Base-by-base conservation (phyloP, 2,113 vertebrate species). In the Numenius arquata region DNA sequence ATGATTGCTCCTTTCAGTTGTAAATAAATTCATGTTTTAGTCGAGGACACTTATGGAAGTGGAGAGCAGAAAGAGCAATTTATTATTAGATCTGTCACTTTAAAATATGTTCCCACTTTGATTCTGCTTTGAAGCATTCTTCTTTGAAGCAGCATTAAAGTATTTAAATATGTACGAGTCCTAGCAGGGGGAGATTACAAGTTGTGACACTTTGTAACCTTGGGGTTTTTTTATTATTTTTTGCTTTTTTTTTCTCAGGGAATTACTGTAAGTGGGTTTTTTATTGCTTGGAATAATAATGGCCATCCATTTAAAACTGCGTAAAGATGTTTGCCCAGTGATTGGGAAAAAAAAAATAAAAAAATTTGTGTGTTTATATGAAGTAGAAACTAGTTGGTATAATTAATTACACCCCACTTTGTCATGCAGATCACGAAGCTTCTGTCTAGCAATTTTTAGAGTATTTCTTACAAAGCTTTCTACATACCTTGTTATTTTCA, bases 101-200 rank as follows among this genome's bases (percentile, higher is more conserved):
- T 93, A 92, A 96, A 97, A 95, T 90, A 90, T 66, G 59, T 76
- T 97, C 59, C 56, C 56, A 5, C 74, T 86, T 96, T 93, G 88
- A 93, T 85, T 95, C 52, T 85, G 40, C 45, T 68, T 96, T 97
- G 96, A 97, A 97, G 85, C 86, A 68, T 85, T 89, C 84, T 96
- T 41, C 76, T 84, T 92, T 95, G 86, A 95, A 93, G 89, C 76
- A 80, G 56, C 66, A 90, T 92, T 96, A 90, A 95, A 90, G 94
- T 96, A 68, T 94, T 91, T 93, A 95, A 96, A 94, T 91, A 79
- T 63, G 93, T 74, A 89, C 65, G 10, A 91, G 62, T 36, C 76
- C 81, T 91, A 96, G 91, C 93, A 91, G 89, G 92, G 93, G 65
- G 87, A 93, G 90, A 96, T 95, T 96, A 95, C 96, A 92, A 97